Evolutionary conservation across 2,888 invertebrate species (phyloP).

Genomic region (Dryobotodes eremita): DNA sequence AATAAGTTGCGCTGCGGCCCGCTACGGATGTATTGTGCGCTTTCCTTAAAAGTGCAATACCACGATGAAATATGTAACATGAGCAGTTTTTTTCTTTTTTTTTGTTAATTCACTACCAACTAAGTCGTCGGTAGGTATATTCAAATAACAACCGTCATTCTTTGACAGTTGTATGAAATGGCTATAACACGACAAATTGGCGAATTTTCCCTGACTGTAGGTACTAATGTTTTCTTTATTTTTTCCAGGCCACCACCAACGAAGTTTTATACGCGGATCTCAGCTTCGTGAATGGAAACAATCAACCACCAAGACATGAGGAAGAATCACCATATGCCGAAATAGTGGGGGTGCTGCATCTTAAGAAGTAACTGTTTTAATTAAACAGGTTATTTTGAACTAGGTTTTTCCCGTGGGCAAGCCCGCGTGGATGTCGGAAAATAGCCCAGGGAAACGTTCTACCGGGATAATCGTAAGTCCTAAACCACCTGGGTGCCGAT

Average conservation of each 20-base stretch:
- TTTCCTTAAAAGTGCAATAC: not conserved
- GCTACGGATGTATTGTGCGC: too few species aligned
- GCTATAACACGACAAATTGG: not conserved
- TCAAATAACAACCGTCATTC: not conserved
- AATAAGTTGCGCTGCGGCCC: too few species aligned
- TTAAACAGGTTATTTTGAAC: not conserved
- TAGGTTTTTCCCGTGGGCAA: not conserved
- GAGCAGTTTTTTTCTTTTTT: too few species aligned
- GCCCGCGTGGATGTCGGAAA: not conserved
- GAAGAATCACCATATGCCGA: conserved; percentile 27
- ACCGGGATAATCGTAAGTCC: not conserved
- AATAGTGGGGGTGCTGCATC: conserved; percentile 13
- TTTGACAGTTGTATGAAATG: not conserved
- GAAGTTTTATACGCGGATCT: conserved; percentile 38
- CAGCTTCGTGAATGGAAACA: not conserved
- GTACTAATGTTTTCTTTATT: not conserved
- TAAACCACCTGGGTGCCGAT: not conserved
- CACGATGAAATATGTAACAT: not conserved
- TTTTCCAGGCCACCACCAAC: conserved; percentile 1
- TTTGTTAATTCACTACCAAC: too few species aligned
- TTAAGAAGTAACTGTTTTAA: not conserved
- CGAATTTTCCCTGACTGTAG: not conserved
- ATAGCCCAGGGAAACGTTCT: too few species aligned
- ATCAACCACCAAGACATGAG: not conserved
- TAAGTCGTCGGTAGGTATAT: not conserved